phyloP scores from a whole-genome alignment of 2,888 invertebrate species.

The Dasysyrphus albostriatus region DNA sequence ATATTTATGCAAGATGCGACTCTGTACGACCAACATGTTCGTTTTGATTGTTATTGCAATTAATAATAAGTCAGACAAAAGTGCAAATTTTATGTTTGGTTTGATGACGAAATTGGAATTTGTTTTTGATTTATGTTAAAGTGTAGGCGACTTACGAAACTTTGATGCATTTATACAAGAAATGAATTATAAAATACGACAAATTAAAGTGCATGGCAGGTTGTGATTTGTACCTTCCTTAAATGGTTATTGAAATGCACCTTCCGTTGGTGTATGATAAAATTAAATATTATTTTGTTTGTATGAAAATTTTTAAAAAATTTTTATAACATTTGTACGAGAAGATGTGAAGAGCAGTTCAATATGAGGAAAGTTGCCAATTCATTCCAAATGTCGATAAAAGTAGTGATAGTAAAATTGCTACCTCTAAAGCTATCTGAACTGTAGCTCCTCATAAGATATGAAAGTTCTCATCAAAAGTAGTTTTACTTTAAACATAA shows the following conservation, averaged over 20 bases:
- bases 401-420: not conserved
- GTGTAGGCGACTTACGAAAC: not conserved
- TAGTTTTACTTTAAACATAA: not conserved
- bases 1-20: not conserved
- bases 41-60: not conserved
- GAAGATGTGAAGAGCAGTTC: too few relatives aligned
- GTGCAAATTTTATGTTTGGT: constrained; percentile 4
- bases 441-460: not conserved
- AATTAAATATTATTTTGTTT: too few relatives aligned
- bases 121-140: not conserved
- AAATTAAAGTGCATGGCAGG: not conserved
- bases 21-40: not conserved
- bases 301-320: too few relatives aligned
- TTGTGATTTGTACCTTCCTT: not conserved
- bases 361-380: too few relatives aligned
- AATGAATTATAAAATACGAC: not conserved
- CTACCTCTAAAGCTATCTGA: not conserved
- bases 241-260: too few relatives aligned
- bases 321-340: too few relatives aligned
- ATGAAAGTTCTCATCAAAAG: not conserved
- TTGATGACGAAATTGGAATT: not conserved
- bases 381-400: not conserved
- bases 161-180: not conserved
- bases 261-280: too few relatives aligned
- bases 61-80: not conserved